Conservation (phyloP, 2,797 vertebrate genomes). For the Sternotherus odoratus region DNA sequence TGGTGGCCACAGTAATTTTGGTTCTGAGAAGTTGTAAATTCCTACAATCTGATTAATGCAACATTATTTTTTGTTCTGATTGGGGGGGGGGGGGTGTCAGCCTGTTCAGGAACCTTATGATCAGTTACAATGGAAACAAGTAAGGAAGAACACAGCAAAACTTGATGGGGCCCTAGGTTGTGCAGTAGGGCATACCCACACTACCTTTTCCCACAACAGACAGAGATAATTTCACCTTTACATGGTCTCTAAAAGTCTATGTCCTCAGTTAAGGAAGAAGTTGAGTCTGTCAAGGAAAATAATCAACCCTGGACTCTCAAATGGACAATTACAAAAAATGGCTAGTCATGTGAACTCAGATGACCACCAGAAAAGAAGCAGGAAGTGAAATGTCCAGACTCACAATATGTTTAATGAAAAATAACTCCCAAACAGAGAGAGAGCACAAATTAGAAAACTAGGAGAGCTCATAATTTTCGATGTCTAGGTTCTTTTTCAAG, state of each 20-base stretch:
- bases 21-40: neutral
- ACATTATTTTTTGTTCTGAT: neutral
- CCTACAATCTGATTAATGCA: neutral
- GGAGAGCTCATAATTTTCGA: neutral
- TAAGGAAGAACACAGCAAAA: neutral
- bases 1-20: neutral
- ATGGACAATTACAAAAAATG: neutral
- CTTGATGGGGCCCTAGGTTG: neutral
- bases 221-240: neutral
- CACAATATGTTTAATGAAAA: neutral
- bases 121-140: neutral
- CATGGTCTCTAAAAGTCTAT: neutral
- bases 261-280: neutral
- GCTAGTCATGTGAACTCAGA: rapidly evolving
- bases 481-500: neutral
- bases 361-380: rapidly evolving
- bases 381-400: too few relatives aligned
- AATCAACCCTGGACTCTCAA: neutral
- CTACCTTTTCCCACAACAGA: neutral
- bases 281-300: neutral
- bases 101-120: neutral
- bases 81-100: too few relatives aligned
- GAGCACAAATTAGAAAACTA: neutral
- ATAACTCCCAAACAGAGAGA: neutral
- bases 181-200: neutral